A percentile compares a stretch with the other conserved stretches of the same genome.
Conservation (phyloP, 2,113 vertebrate genomes). For the Serranochromis macrocephalus region DNA sequence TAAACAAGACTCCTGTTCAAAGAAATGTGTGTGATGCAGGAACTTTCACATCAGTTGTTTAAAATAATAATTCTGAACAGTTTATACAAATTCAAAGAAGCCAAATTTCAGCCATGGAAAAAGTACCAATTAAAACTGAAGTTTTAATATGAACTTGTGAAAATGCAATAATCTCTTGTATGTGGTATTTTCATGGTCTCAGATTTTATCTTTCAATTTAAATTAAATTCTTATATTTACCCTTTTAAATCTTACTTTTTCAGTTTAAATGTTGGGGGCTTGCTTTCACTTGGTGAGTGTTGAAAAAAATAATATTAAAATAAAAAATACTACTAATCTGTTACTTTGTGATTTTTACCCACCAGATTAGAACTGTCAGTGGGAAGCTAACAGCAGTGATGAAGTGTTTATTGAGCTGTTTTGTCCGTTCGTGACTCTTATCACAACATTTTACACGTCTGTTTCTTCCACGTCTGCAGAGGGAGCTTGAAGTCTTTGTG, state of each 20-base stretch:
- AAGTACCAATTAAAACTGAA: accelerated
- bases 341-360: background rate
- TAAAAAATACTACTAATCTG: background rate
- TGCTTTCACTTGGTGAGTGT: background rate
- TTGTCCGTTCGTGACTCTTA: accelerated
- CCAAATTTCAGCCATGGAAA: background rate
- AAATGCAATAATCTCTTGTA: background rate
- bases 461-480: background rate
- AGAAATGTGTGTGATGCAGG: background rate
- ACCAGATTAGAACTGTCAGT: background rate
- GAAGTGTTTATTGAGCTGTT: background rate
- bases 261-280: background rate
- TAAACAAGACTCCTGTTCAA: background rate
- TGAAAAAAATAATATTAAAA: background rate
- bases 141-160: background rate
- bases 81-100: background rate
- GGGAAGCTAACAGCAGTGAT: background rate
- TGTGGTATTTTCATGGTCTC: background rate
- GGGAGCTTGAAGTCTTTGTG: background rate
- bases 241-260: background rate
- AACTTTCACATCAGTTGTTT: background rate
- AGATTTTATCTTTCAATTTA: background rate
- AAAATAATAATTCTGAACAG: background rate
- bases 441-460: background rate
- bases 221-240: background rate